phyloP scores from a whole-genome alignment of 2,113 vertebrate genomes.

The Syrmaticus mikado region DNA sequence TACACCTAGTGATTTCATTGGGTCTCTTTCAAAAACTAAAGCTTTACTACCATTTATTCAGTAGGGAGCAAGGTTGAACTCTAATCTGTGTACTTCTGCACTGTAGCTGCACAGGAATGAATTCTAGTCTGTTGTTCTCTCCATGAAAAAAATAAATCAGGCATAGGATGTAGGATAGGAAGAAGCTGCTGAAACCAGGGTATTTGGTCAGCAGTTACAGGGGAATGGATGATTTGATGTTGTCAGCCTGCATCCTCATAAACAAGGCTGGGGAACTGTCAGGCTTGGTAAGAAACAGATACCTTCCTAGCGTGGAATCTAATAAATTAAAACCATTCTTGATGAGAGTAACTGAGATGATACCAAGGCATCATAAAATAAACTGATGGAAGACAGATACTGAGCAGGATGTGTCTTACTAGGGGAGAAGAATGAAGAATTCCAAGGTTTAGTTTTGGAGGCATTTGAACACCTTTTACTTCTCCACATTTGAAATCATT shows the following conservation, averaged over 20 bases:
- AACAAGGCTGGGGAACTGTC: neutral
- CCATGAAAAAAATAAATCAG: neutral
- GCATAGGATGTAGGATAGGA: neutral
- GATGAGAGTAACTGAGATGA: neutral
- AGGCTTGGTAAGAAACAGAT: constrained; percentile 24
- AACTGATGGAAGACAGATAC: neutral
- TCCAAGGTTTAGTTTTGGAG: neutral
- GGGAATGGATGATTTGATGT: neutral
- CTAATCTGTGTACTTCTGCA: neutral
- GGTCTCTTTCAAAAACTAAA: neutral
- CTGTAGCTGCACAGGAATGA: neutral
- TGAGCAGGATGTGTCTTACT: neutral
- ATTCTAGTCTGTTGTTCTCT: neutral
- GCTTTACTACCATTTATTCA: neutral
- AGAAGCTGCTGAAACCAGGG: neutral
- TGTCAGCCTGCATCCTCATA: neutral
- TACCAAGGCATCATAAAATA: neutral
- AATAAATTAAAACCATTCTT: neutral
- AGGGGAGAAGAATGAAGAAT: neutral
- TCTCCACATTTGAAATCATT: neutral
- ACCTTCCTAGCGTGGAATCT: neutral
- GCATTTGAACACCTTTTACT: neutral
- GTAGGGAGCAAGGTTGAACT: neutral
- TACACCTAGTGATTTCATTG: neutral
- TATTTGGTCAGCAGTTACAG: neutral